Conservation (phyloP, 2,797 vertebrate genomes). For the Ctenosaura bakeri region DNA sequence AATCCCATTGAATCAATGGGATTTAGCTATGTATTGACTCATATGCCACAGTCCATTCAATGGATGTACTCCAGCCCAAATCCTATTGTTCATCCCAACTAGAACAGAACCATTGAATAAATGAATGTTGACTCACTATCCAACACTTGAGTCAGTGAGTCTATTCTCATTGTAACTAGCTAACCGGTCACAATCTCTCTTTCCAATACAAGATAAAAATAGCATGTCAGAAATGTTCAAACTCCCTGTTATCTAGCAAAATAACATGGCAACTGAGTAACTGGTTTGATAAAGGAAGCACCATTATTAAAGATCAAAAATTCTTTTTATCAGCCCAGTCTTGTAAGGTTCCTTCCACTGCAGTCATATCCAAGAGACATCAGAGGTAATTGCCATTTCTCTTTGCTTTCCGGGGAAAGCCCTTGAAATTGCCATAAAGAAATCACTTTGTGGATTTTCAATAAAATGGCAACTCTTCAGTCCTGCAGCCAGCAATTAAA, state of each 20-base stretch:
- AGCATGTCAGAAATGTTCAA: neutral
- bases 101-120: no score
- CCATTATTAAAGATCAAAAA: neutral
- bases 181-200: neutral
- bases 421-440: neutral
- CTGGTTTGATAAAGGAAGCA: neutral
- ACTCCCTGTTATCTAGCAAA: neutral
- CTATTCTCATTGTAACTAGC: no score
- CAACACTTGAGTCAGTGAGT: no score
- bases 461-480: slow-evolving; percentile 21
- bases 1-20: no score
- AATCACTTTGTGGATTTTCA: neutral
- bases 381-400: neutral
- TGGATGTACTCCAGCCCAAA: no score
- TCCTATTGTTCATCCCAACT: no score
- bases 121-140: no score
- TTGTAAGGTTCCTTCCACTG: neutral
- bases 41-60: no score
- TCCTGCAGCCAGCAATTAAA: slow-evolving; percentile 9
- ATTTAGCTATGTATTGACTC: no score
- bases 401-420: neutral
- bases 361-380: neutral
- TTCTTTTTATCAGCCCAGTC: neutral
- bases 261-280: fast-evolving
- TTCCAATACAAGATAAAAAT: neutral